Conservation (phyloP, 2,797 vertebrate species). For the Sphenodon punctatus region DNA sequence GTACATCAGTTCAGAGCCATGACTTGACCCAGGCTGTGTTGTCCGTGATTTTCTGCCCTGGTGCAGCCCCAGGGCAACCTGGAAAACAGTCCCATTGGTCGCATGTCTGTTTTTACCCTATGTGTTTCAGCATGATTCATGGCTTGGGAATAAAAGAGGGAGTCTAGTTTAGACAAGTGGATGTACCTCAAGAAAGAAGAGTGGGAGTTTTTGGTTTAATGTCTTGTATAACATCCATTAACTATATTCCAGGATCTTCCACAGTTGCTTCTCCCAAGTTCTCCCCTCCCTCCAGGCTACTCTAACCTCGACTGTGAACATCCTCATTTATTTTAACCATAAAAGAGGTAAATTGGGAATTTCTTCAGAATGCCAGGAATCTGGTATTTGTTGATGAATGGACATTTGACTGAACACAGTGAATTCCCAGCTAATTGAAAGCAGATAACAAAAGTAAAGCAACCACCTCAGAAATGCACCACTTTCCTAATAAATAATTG, state of each 20-base stretch:
- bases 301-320: conserved; percentile 63
- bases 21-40: too few species aligned
- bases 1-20: too few species aligned
- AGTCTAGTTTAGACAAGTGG: background rate
- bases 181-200: conserved; percentile 9
- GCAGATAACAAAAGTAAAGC: conserved; percentile 78
- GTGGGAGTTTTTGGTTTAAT: background rate
- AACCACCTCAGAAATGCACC: conserved; percentile 78
- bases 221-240: conserved; percentile 40
- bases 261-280: conserved; percentile 22
- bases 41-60: too few species aligned
- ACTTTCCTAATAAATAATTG: conserved; percentile 79
- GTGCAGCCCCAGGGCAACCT: too few species aligned
- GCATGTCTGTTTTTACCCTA: too few species aligned
- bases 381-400: conserved; percentile 81
- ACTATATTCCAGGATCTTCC: conserved; percentile 23
- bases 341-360: conserved; percentile 76
- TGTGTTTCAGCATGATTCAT: background rate
- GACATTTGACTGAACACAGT: conserved; percentile 76
- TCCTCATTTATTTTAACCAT: conserved; percentile 74
- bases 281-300: conserved; percentile 29
- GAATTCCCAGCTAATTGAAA: conserved; percentile 82
- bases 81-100: too few species aligned
- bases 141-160: background rate
- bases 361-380: conserved; percentile 77